Base-by-base conservation (phyloP, 2,113 vertebrate genomes). In the Cinclus mexicanus region DNA sequence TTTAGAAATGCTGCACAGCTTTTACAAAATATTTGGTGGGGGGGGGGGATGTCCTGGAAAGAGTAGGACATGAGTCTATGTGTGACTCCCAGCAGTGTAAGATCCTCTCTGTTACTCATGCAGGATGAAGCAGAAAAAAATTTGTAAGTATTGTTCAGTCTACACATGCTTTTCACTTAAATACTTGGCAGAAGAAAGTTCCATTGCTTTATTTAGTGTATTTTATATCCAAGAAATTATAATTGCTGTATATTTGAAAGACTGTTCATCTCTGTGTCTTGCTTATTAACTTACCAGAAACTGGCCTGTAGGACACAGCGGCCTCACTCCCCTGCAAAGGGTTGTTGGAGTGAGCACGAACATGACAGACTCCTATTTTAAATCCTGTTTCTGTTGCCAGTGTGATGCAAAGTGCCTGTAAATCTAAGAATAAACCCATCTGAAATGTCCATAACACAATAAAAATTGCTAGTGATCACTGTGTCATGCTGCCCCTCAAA, bases 121-220 rank as follows among this genome's bases (percentile, higher is more conserved):
- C 72, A 78, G 80, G 60, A 86, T 75, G 41, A 55, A 93, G 41
- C 0, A 1, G 84, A 90, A 95, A 95, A 95, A 88, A 59, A 70
- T 85, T 92, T 86, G 59, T 70, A 67, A 74, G 12, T 63, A 77
- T 37, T 75, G 49, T 65, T 86, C 52, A 17, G 49, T 71, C 93
- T 93, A 86, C 47, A 67, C 47, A 18, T 71, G 52, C 35, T 90
- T 96, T 92, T 96, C 79, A 80, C 63, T 93, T 61, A 86, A 89
- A 41, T 81, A 49, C 56, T 90, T 88, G 76, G 64, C 61, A 82
- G 83, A 89, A 75, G 76, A 74, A 89, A 49, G 46, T 71, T 90
- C 56, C n/a, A 61, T 94, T 84, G 41, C 61, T 96, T 93, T 77
- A 44, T 90, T 91, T 86, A 41, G 59, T 52, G 24, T 56, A 41